These are phyloP conservation scores for Ailuropoda melanoleuca DNA, from an alignment of 2,113 vertebrate species.

Conservation along the genomic window DNA sequence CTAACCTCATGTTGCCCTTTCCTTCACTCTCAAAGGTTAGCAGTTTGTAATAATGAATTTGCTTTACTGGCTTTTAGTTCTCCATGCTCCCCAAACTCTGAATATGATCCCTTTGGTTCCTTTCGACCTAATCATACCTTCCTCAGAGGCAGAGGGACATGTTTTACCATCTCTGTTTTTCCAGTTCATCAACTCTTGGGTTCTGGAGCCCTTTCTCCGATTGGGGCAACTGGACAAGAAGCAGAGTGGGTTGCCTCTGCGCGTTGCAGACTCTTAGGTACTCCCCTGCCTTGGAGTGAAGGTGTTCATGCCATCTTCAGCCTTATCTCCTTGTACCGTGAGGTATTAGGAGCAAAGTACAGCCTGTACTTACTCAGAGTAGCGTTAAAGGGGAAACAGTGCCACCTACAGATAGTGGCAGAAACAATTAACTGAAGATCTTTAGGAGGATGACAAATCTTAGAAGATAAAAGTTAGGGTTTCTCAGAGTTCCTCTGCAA, in stretches of 20 bases:
- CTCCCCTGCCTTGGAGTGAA: neutral
- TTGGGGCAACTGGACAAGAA: neutral
- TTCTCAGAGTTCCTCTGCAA: neutral
- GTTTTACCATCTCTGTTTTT: neutral
- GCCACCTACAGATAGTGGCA: conserved; percentile 70
- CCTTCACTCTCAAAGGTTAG: neutral
- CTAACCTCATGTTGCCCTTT: neutral
- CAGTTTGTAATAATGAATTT: neutral
- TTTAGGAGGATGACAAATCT: neutral
- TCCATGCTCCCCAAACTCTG: neutral
- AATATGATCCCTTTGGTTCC: neutral
- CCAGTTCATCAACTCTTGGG: neutral
- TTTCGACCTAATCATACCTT: neutral
- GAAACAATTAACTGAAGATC: neutral
- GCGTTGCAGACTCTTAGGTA: neutral
- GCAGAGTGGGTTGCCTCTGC: neutral
- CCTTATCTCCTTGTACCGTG: neutral
- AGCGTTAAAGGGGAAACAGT: conserved; percentile 43
- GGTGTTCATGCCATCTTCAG: neutral
- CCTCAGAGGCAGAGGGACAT: neutral
- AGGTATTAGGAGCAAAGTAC: neutral
- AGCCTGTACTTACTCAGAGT: too few relatives aligned
- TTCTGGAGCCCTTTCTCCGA: neutral
- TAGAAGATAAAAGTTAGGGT: neutral
- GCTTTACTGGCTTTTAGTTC: neutral